These are phyloP conservation scores for Mohoua ochrocephala DNA, from an alignment of 2,113 vertebrate genomes.

Conservation along the genomic window DNA sequence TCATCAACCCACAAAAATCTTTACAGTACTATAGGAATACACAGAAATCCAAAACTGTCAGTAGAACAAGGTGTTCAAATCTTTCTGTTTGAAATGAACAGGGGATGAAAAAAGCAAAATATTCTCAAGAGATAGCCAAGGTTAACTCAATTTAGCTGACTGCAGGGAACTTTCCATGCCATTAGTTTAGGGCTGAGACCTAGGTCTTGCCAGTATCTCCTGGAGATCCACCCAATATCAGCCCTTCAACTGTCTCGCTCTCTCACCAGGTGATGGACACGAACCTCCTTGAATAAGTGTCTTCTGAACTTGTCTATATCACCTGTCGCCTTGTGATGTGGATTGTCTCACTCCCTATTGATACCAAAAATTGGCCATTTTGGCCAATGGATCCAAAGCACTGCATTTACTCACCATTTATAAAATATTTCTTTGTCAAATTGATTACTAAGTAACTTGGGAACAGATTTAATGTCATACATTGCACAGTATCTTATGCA, in stretches of 20 bases:
- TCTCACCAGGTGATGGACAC: not conserved
- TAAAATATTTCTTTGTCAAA: not conserved
- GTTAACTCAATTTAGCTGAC: not conserved
- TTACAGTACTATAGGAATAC: not conserved
- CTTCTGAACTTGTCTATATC: not conserved
- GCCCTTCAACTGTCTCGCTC: not conserved
- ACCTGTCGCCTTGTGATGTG: not conserved
- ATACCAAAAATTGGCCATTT: not conserved
- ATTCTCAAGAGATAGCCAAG: not conserved
- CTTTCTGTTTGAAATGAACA: not conserved
- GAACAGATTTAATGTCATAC: not conserved
- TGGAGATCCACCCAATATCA: not conserved
- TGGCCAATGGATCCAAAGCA: not conserved
- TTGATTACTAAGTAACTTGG: not conserved
- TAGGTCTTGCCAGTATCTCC: not conserved
- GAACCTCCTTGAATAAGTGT: not conserved
- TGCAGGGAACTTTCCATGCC: not conserved
- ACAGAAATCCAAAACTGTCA: not conserved
- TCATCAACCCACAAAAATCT: not conserved
- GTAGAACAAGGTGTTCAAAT: not conserved
- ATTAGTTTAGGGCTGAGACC: not conserved
- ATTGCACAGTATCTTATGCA: not conserved
- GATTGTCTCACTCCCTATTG: not conserved
- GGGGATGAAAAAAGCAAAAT: not conserved
- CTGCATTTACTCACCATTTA: not conserved